Base-by-base conservation (phyloP, 2,888 invertebrate species). In the Laspeyria flexula region DNA sequence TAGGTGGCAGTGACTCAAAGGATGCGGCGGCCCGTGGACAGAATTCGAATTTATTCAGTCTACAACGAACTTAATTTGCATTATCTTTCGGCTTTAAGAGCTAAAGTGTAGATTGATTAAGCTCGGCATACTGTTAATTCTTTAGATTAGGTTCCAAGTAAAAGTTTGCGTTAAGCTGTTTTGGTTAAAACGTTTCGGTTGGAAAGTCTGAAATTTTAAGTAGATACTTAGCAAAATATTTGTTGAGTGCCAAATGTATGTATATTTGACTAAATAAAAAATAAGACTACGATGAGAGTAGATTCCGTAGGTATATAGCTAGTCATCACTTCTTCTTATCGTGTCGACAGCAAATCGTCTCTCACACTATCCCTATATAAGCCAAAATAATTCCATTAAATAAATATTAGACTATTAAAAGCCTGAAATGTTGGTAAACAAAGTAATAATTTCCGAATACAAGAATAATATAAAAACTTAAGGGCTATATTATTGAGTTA, bases 31-130 rank as follows among this genome's bases (percentile, higher is more conserved):
- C 34, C 51, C 62, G 68, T 60, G 62, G 40, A 35, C 38, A 4
- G 73, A 73, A 65, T 73, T 56, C 48, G 50, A 71, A 67, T 67
- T 54, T 52, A 50, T 52, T 60, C 35, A 45, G 61, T 57, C 56
- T 57, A 38, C 40, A 39, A 31, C 42, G 11, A 27, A 33, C 37
- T 42, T 27, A 43, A 61, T 70, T 69, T 67, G 50, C 65, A 67
- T 70, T 55, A 50, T 43, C 51, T 57, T 55, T 53, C 39, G 43
- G 43, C 21, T 56, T 23, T 41, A 42, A 52, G 23, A 54, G 51
- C 33, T 40, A 46, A 53, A 58, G 46, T 50, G 44, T 43, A 45
- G 55, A 58, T 51, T 51, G 39, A 63, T 56, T 55, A 31, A 47
- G 41, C 51, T 41, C n/a, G 1, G 49, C 16, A 38, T 33, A 23